Evolutionary conservation across 2,113 vertebrate species (phyloP).

Genomic region (Ceuthmochares aereus): DNA sequence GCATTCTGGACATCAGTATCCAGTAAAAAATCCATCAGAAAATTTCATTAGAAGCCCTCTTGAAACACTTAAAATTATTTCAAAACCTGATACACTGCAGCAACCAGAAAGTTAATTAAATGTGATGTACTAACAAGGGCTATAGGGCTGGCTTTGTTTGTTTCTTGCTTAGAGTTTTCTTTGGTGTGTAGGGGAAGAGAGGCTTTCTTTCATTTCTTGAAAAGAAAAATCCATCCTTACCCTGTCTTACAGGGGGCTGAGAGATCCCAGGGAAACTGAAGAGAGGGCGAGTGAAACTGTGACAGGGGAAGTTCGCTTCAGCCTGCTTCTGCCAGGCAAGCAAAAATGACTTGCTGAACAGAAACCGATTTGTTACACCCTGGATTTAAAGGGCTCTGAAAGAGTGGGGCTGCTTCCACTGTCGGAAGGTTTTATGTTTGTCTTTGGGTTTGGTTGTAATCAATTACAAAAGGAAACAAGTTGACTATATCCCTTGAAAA

Average conservation of each 20-base stretch:
- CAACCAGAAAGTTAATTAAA: background rate
- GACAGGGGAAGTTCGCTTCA: background rate
- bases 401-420: fast-evolving
- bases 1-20: background rate
- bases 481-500: background rate
- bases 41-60: background rate
- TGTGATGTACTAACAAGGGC: background rate
- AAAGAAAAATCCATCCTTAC: background rate
- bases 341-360: background rate
- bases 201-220: background rate
- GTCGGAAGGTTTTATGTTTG: background rate
- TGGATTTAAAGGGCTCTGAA: background rate
- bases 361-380: too few species aligned
- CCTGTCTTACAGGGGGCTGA: fast-evolving
- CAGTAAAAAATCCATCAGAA: fast-evolving
- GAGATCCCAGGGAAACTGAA: fast-evolving
- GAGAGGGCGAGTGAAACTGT: fast-evolving
- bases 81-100: background rate
- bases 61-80: background rate
- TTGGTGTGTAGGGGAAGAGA: background rate
- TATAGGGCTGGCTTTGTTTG: background rate
- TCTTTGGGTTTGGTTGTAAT: fast-evolving
- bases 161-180: background rate
- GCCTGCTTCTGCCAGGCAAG: background rate
- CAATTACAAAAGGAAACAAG: background rate